Conservation (phyloP, 2,888 invertebrate genomes). For the Ormyrus thymus region DNA sequence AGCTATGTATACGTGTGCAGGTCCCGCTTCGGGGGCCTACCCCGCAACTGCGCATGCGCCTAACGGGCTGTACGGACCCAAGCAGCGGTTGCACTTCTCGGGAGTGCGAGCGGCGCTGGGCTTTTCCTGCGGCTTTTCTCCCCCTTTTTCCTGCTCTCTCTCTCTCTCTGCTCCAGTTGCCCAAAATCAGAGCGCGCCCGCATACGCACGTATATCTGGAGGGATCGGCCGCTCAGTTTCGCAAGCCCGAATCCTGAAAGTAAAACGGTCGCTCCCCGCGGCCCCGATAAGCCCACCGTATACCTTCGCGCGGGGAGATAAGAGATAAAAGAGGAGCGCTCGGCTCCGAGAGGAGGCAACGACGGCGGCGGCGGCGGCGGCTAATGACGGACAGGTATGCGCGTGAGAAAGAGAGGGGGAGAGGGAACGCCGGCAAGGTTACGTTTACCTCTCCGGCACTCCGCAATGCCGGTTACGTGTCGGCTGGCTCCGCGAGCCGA, state of each 20-base stretch:
- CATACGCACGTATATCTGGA: no score
- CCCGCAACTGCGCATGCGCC: slow-evolving; percentile 56
- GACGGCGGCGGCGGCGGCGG: background rate
- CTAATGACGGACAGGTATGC: slow-evolving; percentile 8
- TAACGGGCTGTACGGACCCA: slow-evolving; percentile 52
- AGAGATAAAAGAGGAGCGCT: background rate
- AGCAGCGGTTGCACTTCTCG: slow-evolving; percentile 14
- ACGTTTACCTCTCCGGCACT: slow-evolving; percentile 59
- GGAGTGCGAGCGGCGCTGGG: background rate
- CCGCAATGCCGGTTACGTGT: slow-evolving; percentile 64
- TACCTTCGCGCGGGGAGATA: background rate
- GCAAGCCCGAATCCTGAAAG: no score
- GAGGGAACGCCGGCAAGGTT: slow-evolving; percentile 59
- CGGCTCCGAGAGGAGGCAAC: background rate
- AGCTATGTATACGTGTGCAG: slow-evolving; percentile 41
- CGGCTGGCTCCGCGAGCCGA: slow-evolving; percentile 27
- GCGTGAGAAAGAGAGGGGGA: slow-evolving; percentile 30
- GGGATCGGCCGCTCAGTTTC: no score
- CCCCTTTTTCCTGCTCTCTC: background rate
- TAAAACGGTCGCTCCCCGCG: no score
- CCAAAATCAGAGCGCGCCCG: no score
- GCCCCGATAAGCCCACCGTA: no score
- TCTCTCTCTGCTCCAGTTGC: no score
- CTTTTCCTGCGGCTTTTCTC: background rate
- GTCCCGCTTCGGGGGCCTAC: slow-evolving; percentile 46